Base-by-base conservation (phyloP, 2,113 vertebrate genomes). In the Collichthys lucidus region DNA sequence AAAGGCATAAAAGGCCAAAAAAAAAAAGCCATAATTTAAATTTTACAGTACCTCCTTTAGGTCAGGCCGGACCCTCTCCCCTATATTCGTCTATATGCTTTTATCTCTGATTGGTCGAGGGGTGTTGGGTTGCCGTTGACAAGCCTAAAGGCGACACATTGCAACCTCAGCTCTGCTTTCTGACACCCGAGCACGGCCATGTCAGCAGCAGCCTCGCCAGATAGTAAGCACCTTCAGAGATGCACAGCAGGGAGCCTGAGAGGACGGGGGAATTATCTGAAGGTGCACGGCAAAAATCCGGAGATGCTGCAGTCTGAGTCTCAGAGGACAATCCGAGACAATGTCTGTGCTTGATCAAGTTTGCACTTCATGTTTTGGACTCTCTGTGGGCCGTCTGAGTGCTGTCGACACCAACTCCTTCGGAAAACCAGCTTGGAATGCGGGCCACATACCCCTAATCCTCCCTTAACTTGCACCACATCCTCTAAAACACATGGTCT, bases 61-160 rank as follows among this genome's bases (percentile, higher is more conserved):
- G 44, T 74, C 82, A 42, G 26, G 24, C 24, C 29, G 67, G 31
- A 14, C 24, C 49, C 44, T 52, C 47, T 24, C 42, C 29, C 0
- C 35, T 40, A 40, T 40, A 4, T 24, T 52, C 79, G 26, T 26
- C 26, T 26, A 26, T 26, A 26, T 26, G 10, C 77, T 94, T 89
- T 94, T 87, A 93, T 88, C 82, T 84, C 60, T 79, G 79, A 90
- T 92, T 88, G 91, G 91, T 72, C 5, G 22, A 74, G 29, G 31
- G 69, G 89, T 90, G 84, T 93, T 47, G 26, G 79, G 88, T 95
- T 90, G 84, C 88, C 78, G 83, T 92, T 83, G 78, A 90, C 89
- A 87, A 26, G 62, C 62, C 77, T 68, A 53, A 69, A 74, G 84
- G 73, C 2, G 69, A 84, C 65, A 62, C 64, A 57, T 66, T 60